These are phyloP conservation scores for Ia io DNA, from an alignment of 2,113 vertebrate genomes.

Conservation along the genomic window DNA sequence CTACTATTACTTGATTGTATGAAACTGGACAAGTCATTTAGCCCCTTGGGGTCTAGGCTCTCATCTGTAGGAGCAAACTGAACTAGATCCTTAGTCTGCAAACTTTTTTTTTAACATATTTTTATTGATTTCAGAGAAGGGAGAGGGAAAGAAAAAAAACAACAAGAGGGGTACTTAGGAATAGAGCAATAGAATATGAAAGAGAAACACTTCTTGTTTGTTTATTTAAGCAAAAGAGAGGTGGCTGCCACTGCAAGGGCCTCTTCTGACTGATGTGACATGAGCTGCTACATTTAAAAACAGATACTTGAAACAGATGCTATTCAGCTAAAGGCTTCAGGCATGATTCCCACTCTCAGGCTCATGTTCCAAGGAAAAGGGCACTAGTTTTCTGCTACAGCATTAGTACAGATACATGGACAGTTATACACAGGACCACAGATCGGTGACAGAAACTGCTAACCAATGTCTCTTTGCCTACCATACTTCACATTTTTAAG, in stretches of 20 bases:
- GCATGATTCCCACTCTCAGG: not conserved
- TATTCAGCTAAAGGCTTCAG: not conserved
- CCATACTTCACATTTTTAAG: not conserved
- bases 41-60: not conserved
- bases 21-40: not conserved
- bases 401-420: not conserved
- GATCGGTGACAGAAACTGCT: not conserved
- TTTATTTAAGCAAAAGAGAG: constrained; percentile 29
- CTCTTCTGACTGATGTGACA: constrained; percentile 30
- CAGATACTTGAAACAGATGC: not conserved
- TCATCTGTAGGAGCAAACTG: not conserved
- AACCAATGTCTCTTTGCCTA: not conserved
- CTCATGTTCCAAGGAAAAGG: not conserved
- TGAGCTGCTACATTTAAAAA: constrained; percentile 36
- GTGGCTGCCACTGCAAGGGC: not conserved
- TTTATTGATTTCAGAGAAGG: no score
- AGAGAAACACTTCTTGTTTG: not conserved
- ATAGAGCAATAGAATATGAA: not conserved
- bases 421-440: not conserved
- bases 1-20: not conserved
- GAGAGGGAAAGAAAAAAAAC: not conserved
- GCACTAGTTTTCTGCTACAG: not conserved
- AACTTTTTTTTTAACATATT: not conserved
- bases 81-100: not conserved
- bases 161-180: constrained; percentile 2